These are phyloP conservation scores for Eufriesea mexicana DNA, from an alignment of 1,140 invertebrate species.

Conservation along the genomic window DNA sequence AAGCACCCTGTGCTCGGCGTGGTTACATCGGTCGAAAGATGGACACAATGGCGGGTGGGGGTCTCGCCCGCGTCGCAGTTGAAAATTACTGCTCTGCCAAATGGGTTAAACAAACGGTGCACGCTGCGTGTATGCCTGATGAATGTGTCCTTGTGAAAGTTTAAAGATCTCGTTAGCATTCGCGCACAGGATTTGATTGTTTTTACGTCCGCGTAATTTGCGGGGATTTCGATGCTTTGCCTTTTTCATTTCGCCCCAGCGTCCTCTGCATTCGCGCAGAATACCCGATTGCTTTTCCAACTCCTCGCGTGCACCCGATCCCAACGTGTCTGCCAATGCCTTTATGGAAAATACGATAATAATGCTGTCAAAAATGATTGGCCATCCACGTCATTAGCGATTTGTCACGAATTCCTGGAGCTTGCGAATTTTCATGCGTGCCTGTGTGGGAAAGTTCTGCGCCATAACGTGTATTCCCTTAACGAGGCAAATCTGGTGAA, in stretches of 20 bases:
- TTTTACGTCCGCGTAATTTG: background rate
- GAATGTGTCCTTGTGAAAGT: conserved; percentile 2
- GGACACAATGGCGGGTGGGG: background rate
- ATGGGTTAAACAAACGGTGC: background rate
- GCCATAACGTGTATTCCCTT: no score
- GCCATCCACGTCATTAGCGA: no score
- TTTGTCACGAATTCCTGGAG: no score
- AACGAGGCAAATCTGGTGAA: no score
- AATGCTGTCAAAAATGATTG: no score
- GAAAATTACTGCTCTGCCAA: background rate
- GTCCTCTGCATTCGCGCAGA: background rate
- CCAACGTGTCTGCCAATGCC: no score
- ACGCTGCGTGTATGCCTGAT: background rate
- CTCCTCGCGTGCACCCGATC: no score
- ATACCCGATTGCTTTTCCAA: background rate
- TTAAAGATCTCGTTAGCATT: conserved; percentile 13
- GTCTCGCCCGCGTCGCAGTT: background rate
- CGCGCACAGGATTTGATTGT: background rate
- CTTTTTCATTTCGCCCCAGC: background rate
- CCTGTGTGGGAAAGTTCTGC: no score
- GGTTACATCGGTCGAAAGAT: background rate
- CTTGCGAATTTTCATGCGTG: no score
- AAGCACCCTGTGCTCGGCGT: background rate
- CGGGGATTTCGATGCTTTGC: background rate
- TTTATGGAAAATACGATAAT: no score